Evolutionary conservation across 2,888 invertebrate species (phyloP).

Genomic region (Hyles lineata): DNA sequence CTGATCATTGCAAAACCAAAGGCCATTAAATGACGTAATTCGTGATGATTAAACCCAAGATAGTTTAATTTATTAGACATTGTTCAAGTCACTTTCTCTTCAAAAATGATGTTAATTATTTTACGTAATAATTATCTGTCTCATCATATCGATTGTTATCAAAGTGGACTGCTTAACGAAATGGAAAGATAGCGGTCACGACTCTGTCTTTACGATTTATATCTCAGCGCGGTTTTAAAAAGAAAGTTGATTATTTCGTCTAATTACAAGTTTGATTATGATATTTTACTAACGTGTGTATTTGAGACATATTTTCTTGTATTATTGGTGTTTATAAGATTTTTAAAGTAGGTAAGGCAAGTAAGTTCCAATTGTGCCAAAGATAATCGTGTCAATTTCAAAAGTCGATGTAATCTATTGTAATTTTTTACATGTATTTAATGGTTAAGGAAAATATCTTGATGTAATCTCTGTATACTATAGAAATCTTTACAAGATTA

Average conservation of each 20-base stretch:
- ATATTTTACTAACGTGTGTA: neutral
- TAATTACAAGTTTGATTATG: neutral
- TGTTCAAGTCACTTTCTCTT: neutral
- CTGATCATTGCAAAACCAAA: too few relatives aligned
- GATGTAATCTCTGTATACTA: too few relatives aligned
- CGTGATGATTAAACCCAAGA: too few relatives aligned
- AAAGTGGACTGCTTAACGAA: neutral
- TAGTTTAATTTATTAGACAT: neutral
- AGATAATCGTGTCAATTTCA: conserved; percentile 1
- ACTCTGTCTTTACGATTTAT: conserved; percentile 4
- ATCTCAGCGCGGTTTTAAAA: neutral
- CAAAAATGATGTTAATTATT: conserved; percentile 8
- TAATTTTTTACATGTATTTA: too few relatives aligned
- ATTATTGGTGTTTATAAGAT: neutral
- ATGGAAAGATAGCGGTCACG: conserved; percentile 10
- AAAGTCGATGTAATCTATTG: neutral
- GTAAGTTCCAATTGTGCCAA: neutral
- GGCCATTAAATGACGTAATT: too few relatives aligned
- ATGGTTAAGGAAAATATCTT: too few relatives aligned
- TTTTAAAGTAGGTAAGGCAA: too few relatives aligned
- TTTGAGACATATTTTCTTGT: too few relatives aligned
- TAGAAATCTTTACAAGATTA: too few relatives aligned
- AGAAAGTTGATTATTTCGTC: neutral
- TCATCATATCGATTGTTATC: conserved; percentile 24
- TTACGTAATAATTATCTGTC: conserved; percentile 13